Conservation (phyloP, 2,113 vertebrate genomes). For the Amblyopsis rosae region DNA sequence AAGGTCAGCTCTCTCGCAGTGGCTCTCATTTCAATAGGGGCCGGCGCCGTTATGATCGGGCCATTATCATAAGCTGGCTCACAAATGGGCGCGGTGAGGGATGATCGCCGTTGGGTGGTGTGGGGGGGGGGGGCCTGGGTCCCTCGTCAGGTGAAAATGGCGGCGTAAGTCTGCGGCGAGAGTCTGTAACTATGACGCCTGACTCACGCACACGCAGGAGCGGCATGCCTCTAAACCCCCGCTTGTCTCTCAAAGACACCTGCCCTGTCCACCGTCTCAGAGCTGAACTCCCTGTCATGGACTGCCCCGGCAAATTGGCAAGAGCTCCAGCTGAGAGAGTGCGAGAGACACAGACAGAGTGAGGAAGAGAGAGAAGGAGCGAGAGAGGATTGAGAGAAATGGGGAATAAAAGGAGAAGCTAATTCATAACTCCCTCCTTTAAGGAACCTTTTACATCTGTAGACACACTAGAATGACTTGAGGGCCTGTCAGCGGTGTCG, state of each 20-base stretch:
- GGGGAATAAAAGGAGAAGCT: slow-evolving; percentile 9
- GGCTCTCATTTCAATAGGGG: slow-evolving; percentile 63
- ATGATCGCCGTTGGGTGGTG: slow-evolving; percentile 41
- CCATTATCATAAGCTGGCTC: slow-evolving; percentile 76
- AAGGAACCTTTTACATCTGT: slow-evolving; percentile 69
- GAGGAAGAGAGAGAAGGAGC: not conserved
- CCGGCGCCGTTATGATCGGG: slow-evolving; percentile 65
- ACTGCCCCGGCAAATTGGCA: slow-evolving; percentile 68
- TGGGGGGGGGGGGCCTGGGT: slow-evolving; percentile 19
- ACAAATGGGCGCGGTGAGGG: slow-evolving; percentile 68
- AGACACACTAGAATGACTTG: slow-evolving; percentile 75
- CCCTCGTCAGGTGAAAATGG: slow-evolving; percentile 4
- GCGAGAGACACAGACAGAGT: slow-evolving; percentile 9
- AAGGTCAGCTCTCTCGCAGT: slow-evolving; percentile 74
- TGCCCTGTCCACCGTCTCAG: slow-evolving; percentile 22
- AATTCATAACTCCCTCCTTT: slow-evolving; percentile 61
- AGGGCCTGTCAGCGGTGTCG: slow-evolving; percentile 74
- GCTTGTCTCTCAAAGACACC: slow-evolving; percentile 18
- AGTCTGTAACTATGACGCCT: slow-evolving; percentile 3
- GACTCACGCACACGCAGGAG: too few species aligned
- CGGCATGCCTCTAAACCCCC: too few species aligned
- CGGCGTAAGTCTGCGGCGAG: not conserved
- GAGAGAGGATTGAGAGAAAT: not conserved
- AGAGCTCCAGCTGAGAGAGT: slow-evolving; percentile 38
- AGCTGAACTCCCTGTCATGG: slow-evolving; percentile 36